Conservation (phyloP, 2,888 invertebrate species). For the Tachystola acroxantha region DNA sequence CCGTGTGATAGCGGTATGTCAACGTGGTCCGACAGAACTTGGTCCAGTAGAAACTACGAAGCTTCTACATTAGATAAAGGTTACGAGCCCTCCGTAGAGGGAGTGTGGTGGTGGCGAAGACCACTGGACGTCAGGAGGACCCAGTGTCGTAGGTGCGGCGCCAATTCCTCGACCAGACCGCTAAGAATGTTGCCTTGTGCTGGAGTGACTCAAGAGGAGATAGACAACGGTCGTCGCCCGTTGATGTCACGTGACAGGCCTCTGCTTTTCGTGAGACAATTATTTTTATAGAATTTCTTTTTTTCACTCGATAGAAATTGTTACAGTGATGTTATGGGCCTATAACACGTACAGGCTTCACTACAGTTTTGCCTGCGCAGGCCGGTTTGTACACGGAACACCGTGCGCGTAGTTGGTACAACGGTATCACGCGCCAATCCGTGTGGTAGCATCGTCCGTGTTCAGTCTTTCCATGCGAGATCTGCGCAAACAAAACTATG, state of each 20-base stretch:
- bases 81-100: conserved; percentile 32
- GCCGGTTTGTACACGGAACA: no score
- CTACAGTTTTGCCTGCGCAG: no score
- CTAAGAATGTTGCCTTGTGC: conserved; percentile 51
- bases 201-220: conserved; percentile 32
- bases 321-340: no score
- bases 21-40: conserved; percentile 49
- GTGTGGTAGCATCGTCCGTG: no score
- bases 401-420: no score
- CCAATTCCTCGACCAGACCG: conserved; percentile 55
- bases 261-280: conserved; percentile 56
- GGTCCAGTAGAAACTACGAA: conserved; percentile 15
- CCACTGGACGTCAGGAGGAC: conserved; percentile 47
- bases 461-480: no score
- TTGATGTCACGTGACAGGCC: conserved; percentile 58
- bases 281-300: conserved; percentile 41
- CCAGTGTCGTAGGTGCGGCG: conserved; percentile 53
- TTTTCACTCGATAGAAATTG: not conserved
- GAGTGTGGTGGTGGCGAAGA: conserved; percentile 46
- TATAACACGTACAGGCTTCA: no score
- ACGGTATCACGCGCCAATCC: no score
- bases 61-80: conserved; percentile 6
- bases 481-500: no score
- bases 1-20: conserved; percentile 65
- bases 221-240: conserved; percentile 29